Evolutionary conservation across 2,113 vertebrate genomes (phyloP), one percentile per base, ranked within the genome.

Genomic region (Prunella fulvescens): DNA sequence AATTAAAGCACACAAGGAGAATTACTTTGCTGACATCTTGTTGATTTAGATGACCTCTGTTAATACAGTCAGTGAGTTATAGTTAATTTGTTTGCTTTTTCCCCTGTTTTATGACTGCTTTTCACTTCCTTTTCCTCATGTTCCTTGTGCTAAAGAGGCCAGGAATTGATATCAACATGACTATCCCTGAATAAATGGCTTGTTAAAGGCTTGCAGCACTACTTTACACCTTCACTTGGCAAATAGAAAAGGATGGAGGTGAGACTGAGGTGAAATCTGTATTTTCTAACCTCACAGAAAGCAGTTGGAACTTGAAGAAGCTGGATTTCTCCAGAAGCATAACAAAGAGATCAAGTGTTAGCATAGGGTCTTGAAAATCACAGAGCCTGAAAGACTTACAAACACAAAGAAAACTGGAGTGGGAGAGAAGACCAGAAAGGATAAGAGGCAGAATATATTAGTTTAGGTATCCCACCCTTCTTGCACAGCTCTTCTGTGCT

Each of bases 331-430:
- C 93, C 67, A 69, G 86, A 83, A 78, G 56, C 51, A 4, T 50
- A 91, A 92, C 62, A 77, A 84, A 96, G 58, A 88, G 82, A 82
- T 92, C 40, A 88, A 67, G 69, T 62, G 51, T 66, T 89, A 66
- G n/a, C 51, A 20, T 2, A 2, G 7, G 35, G 74, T 86, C 88
- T 95, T 80, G 77, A 73, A 83, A 94, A 57, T 18, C 66, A 53
- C 70, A 80, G 39, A 77, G 45, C 37, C 90, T 88, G 90, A 73
- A 88, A 88, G 76, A 28, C 61, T 90, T 26, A 13, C 9, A 76
- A 64, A 44, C 45, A 76, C 78, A 88, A 94, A 94, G 86, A 33
- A 73, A 88, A 45, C 42, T 42, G 54, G n/a, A 86, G 47, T 23
- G 70, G 71, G 39, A 92, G 53, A 71, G 44, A 54, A 31, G 79